Conservation (phyloP, 2,888 invertebrate species). For the Drosophila percnosoma region DNA sequence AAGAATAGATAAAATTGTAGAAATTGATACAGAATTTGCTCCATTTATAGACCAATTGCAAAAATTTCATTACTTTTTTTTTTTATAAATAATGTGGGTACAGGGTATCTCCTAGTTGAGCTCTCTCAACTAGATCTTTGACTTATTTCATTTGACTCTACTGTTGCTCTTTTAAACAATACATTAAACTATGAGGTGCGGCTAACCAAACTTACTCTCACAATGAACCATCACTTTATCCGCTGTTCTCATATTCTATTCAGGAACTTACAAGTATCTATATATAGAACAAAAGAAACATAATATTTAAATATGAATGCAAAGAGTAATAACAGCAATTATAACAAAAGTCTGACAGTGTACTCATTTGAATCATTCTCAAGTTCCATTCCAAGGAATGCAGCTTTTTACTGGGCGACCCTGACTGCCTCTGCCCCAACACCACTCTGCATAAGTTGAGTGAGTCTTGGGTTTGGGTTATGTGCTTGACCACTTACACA, state of each 20-base stretch:
- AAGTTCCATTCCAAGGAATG: conserved; percentile 11
- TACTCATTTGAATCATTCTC: conserved; percentile 50
- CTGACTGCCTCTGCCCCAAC: neutral
- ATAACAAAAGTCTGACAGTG: conserved; percentile 23
- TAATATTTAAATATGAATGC: neutral
- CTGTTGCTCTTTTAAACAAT: neutral
- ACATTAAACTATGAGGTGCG: neutral
- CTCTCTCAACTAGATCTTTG: neutral
- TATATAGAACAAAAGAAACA: neutral
- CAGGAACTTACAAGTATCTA: neutral
- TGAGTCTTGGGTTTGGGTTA: conserved; percentile 31
- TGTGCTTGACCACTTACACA: conserved; percentile 69
- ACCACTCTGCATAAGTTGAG: conserved; percentile 13
- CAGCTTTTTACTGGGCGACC: conserved; percentile 15
- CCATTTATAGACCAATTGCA: neutral
- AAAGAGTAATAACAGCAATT: neutral
- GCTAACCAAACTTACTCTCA: neutral
- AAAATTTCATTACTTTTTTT: neutral
- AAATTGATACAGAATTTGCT: neutral
- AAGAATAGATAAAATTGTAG: neutral
- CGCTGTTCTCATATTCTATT: neutral
- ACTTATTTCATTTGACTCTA: neutral
- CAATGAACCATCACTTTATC: neutral
- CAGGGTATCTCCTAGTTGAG: neutral
- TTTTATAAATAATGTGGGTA: fast-evolving